A percentile compares a stretch with the other conserved stretches of the same genome.
phyloP scores from a whole-genome alignment of 2,888 invertebrate species.

The Nasonovia ribisnigri region DNA sequence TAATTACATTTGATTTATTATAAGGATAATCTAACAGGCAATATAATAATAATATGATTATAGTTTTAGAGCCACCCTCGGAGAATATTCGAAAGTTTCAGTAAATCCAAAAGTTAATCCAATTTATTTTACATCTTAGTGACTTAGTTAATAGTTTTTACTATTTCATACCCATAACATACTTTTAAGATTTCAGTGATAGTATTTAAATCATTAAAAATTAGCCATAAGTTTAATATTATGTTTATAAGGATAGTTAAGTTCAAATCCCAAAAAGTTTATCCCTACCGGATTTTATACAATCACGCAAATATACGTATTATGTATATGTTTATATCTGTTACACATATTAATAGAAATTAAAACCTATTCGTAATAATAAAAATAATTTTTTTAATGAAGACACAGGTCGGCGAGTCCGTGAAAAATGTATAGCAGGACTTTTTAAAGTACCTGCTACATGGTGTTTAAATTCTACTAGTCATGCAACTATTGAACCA shows the following conservation, averaged over 20 bases:
- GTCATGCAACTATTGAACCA: slow-evolving; percentile 43
- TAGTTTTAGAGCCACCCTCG: background rate
- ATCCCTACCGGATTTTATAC: background rate
- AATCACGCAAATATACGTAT: background rate
- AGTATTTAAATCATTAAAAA: background rate
- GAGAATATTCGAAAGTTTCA: background rate
- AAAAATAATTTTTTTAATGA: slow-evolving; percentile 16
- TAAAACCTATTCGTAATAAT: background rate
- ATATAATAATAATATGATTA: background rate
- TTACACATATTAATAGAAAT: background rate
- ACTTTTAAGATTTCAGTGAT: background rate
- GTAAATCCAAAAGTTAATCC: background rate
- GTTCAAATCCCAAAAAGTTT: background rate
- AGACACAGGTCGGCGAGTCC: background rate
- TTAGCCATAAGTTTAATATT: background rate
- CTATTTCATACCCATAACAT: background rate
- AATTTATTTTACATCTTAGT: background rate
- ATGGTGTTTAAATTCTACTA: slow-evolving; percentile 46
- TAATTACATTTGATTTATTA: slow-evolving; percentile 19
- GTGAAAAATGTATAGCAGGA: background rate
- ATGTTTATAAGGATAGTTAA: background rate
- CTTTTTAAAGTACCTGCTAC: background rate
- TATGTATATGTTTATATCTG: background rate
- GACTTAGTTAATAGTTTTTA: background rate
- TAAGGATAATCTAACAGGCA: background rate